Evolutionary conservation across 2,888 invertebrate species (phyloP), one percentile per base, ranked within the genome.

Genomic region (Luperina testacea): DNA sequence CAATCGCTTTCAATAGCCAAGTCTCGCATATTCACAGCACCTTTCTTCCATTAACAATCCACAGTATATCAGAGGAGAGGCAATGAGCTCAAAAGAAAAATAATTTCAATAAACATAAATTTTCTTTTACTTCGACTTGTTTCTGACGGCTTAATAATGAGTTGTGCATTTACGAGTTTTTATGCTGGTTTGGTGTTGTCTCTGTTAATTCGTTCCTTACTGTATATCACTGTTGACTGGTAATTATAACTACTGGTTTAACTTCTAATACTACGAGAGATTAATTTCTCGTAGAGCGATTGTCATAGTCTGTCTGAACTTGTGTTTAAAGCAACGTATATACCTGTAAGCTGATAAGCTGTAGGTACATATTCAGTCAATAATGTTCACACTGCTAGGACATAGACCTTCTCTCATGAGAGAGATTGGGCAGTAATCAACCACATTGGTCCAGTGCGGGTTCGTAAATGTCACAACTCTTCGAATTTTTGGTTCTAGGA

Each of bases 81-180:
- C 71, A 75, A 67, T 78, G 64, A 76, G 68, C 32, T 59, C 57
- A 65, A 86, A 85, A 81, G 72, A 83, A 81, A 69, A 83, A 86
- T 83, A 64, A 78, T 74, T 81, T 85, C 45, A 77, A 78, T 38
- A 75, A 24, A 38, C 59, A 85, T 86, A 85, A 86, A 81, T 81
- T 81, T 71, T 69, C 63, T 86, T 81, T 86, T 72, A 65, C 45
- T 70, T 72, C 51, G 6, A 17, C 38, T 65, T 17, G 8, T 48
- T 63, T 48, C 11, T 80, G 85, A 77, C 74, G 74, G 83, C 65
- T 80, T 59, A 59, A 72, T 85, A 85, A 85, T 84, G 69, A 82
- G 72, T 70, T 85, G n/a, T 24, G 27, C 38, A 4, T 82, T 79
- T 83, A 76, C 53, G 83, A 74, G 38, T 11, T 24, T 85, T 83